phyloP scores from a whole-genome alignment of 2,888 invertebrate genomes.

The Lepeophtheirus nordmannii region DNA sequence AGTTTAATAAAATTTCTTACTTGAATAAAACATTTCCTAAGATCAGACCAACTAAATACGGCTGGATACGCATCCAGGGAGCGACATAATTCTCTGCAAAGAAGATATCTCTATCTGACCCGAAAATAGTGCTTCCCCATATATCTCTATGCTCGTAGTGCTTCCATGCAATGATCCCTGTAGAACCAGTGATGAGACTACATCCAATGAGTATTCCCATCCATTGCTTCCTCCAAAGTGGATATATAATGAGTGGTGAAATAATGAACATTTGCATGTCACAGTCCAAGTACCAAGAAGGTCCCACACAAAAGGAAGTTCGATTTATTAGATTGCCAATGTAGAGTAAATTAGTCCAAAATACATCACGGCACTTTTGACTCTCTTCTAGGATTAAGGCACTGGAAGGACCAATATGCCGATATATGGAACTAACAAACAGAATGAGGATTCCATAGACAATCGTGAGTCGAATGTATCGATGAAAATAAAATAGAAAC shows the following conservation, averaged over 20 bases:
- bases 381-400: background rate
- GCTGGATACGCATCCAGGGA: conserved; percentile 18
- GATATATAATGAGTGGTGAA: conserved; percentile 21
- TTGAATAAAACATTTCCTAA: too few species aligned
- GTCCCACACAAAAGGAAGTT: conserved; percentile 16
- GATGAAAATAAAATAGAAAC: conserved; percentile 12
- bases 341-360: conserved; percentile 24
- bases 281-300: conserved; percentile 25
- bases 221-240: background rate
- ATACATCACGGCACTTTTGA: background rate
- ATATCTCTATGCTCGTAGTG: background rate
- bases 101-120: background rate
- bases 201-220: background rate
- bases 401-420: background rate
- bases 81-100: conserved; percentile 5
- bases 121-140: background rate
- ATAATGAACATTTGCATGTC: conserved; percentile 26
- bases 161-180: background rate
- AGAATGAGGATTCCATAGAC: background rate
- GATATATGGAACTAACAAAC: background rate
- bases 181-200: background rate
- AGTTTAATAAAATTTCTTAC: background rate
- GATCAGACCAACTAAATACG: conserved; percentile 15
- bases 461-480: background rate
- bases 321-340: conserved; percentile 17